Base-by-base conservation (phyloP, 2,113 vertebrate species). In the Toxotes jaculatrix region DNA sequence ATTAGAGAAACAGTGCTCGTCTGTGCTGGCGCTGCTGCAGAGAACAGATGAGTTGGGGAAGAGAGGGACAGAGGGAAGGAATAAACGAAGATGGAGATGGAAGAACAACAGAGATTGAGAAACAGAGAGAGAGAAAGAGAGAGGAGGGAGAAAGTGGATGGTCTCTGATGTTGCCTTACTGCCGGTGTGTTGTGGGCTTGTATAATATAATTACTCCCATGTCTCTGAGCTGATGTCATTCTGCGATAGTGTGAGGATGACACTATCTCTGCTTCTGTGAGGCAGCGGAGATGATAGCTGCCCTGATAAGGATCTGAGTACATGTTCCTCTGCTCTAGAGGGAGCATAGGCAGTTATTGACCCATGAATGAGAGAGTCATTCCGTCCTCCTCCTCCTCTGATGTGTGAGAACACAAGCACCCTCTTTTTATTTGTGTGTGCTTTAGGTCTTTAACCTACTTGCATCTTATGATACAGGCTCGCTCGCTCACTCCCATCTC, bases 271-370 rank as follows among this genome's bases (percentile, higher is more conserved):
- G 77, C 83, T 85, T 87, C 86, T 92, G 93, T 92, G 93, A 91
- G 89, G 89, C 94, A 94, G 91, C 45, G 74, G 71, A 84, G 89
- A 90, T 93, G 89, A 92, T 95, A 89, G 92, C 88, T 94, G 94
- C 94, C 74, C 95, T 78, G 94, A 97, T 96, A 96, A 94, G 91
- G 82, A 96, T 95, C 93, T 95, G 94, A 92, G 92, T 94, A 93
- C 91, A 94, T 92, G 95, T 88, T 88, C 85, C 91, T 66, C 87
- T 91, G 89, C 92, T 93, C 94, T 83, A 94, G 85, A 91, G 88
- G 88, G 93, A 94, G 90, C 86, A 87, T 63, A 79, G 85, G 85
- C 86, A 85, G 88, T 87, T 96, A 95, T 95, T 95, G 93, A 96
- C 96, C 94, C 91, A 80, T 67, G 80, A 85, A 82, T 73, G 86